Base-by-base conservation (phyloP, 2,797 vertebrate species). In the Sebastiscus albofasciatus region DNA sequence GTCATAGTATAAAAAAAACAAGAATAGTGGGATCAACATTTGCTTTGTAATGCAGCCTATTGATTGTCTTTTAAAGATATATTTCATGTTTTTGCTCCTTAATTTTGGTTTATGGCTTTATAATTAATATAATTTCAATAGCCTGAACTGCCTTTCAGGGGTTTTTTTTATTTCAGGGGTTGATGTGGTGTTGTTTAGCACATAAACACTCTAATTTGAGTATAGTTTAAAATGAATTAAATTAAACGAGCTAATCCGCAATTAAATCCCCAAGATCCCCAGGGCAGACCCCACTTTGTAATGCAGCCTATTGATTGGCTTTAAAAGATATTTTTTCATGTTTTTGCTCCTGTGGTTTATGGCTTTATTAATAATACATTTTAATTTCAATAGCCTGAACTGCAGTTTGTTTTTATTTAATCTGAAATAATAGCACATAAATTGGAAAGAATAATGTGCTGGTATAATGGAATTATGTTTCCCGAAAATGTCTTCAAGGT, bases 171-270 rank as follows among this genome's bases (percentile, higher is more conserved):
- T 31, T 33, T 33, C 4, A 14, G n/a, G n/a, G n/a, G n/a, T n/a
- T 10, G 42, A 16, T 73, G 58, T 39, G 54, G 27, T 42, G 16
- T 3, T 27, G 31, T 61, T 26, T 14, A 60, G 31, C 39, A 14
- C n/a, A 61, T 71, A 31, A 85, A 75, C 27, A 52, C 42, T 33
- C 6, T 55, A 79, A 82, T 34, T 80, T 20, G 27, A 56, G 18
- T 59, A 14, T 39, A 36, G 31, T 29, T 60, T n/a, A 8, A n/a
- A 52, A 20, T 0, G 2, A 52, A 52, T 52, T 52, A 52, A n/a
- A 39, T 39, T 39, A 39, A 39, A 39, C 13, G 36, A 39, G 36
- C 36, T 39, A 39, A 39, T 39, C 36, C 13, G 36, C 36, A 52
- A 39, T 39, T 39, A 39, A 39, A 39, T 52, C 42, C 16, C 42